Base-by-base conservation (phyloP, 2,113 vertebrate species). In the Ameiurus melas region DNA sequence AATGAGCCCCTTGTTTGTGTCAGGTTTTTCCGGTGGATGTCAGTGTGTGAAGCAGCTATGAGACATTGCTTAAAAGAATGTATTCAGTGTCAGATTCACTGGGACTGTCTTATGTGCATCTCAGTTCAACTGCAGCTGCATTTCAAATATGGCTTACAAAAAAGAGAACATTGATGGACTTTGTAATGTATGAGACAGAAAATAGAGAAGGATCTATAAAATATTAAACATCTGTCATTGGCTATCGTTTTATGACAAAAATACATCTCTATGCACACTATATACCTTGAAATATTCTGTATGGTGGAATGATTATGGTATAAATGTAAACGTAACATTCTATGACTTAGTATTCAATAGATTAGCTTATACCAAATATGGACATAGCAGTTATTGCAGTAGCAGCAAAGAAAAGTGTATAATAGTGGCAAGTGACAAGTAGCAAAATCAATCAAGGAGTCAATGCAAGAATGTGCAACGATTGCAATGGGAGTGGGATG, bases 41-140 rank as follows among this genome's bases (percentile, higher is more conserved):
- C 60, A 16, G 33, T 60, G 66, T 51, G 53, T 83, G 68, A 83
- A 83, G 80, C 80, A 83, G 80, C 80, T 60, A 39, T 22, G 19
- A 73, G 57, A 83, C 64, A 83, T 20, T 68, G 33, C 51, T 70
- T 30, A 27, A 70, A 25, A 39, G 53, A 73, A 71, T 70, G 36
- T 82, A 87, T 83, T 87, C 86, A 83, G 77, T 53, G 83, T 53
- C 66, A 58, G 86, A 87, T 30, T 73, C 53, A 10, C 78, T n/a
- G 77, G 20, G 60, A 73, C 62, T 58, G 80, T 87, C 16, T 87
- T 71, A 87, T 71, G 64, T 83, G 86, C 30, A 53, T 81, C 51
- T 83, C 60, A 73, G 64, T 83, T 73, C 27, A 73, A 83, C 33
- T 43, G 86, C 86, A 87, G 78, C 66, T 83, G 86, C 86, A 87